Conservation (phyloP, 2,888 invertebrate genomes). For the Magallana nippona region DNA sequence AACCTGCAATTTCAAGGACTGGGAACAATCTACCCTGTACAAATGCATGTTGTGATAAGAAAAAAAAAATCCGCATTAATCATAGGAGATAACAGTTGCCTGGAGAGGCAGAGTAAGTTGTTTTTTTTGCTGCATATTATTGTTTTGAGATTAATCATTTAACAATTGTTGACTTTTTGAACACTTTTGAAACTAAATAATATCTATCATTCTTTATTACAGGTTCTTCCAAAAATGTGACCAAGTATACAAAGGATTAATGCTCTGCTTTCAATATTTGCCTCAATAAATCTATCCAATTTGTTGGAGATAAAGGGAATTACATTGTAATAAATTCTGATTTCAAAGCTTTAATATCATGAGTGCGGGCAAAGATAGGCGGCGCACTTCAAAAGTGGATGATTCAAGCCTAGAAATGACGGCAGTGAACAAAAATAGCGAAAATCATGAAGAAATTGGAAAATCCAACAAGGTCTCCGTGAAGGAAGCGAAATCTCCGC, state of each 20-base stretch:
- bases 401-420: slow-evolving; percentile 16
- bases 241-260: background rate
- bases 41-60: background rate
- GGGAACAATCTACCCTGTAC: background rate
- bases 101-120: too few species aligned
- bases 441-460: background rate
- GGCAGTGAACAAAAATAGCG: background rate
- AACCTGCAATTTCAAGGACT: background rate
- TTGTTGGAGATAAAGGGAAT: background rate
- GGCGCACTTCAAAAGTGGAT: slow-evolving; percentile 2
- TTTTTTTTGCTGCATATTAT: too few species aligned
- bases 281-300: slow-evolving; percentile 2
- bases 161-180: too few species aligned
- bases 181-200: too few species aligned
- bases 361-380: slow-evolving; percentile 13
- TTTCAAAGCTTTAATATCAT: slow-evolving; percentile 11
- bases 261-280: background rate
- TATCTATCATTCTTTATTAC: too few species aligned
- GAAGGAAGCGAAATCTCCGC: background rate
- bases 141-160: too few species aligned
- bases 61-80: background rate
- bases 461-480: background rate
- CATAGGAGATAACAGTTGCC: too few species aligned
- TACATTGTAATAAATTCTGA: background rate
- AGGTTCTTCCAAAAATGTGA: too few species aligned